These are phyloP conservation scores for Scaptomyza polygonia DNA, from an alignment of 2,888 invertebrate species.

Conservation along the genomic window DNA sequence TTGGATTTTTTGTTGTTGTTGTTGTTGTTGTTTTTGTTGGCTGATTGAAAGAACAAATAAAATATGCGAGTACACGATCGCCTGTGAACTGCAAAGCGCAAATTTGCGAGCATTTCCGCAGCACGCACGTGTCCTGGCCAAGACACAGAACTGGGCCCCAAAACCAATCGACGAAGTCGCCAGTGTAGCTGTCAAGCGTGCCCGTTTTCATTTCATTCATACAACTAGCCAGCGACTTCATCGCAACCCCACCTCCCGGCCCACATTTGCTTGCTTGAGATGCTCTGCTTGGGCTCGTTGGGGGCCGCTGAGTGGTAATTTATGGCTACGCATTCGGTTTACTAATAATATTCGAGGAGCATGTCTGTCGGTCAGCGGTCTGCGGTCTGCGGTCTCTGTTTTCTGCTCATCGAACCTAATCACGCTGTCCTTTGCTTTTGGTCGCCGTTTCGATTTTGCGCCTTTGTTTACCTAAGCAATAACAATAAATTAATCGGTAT, in stretches of 20 bases:
- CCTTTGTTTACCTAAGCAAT: constrained; percentile 79
- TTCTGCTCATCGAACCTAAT: constrained; percentile 48
- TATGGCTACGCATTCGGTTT: constrained; percentile 79
- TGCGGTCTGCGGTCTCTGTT: constrained; percentile 10
- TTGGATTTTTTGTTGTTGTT: too few species aligned
- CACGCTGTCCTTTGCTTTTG: constrained; percentile 21
- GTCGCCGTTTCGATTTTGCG: constrained; percentile 56
- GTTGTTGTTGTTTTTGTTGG: constrained; percentile 37
- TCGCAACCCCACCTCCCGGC: constrained; percentile 8
- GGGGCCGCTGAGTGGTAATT: constrained; percentile 69
- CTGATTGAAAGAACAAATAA: constrained; percentile 75
- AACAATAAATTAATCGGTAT: constrained; percentile 76
- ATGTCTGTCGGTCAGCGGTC: neutral
- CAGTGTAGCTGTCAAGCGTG: constrained; percentile 44
- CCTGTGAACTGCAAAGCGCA: constrained; percentile 64
- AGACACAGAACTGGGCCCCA: neutral
- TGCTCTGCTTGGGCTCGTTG: constrained; percentile 61
- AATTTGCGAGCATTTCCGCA: constrained; percentile 71
- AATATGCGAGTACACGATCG: constrained; percentile 76
- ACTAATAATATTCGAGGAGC: constrained; percentile 66
- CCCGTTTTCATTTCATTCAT: constrained; percentile 65
- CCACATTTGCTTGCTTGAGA: constrained; percentile 41
- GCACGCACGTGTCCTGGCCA: constrained; percentile 63
- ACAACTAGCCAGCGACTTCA: constrained; percentile 1
- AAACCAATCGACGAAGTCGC: neutral